phyloP scores from a whole-genome alignment of 2,113 vertebrate genomes.

The Charadrius vociferus region DNA sequence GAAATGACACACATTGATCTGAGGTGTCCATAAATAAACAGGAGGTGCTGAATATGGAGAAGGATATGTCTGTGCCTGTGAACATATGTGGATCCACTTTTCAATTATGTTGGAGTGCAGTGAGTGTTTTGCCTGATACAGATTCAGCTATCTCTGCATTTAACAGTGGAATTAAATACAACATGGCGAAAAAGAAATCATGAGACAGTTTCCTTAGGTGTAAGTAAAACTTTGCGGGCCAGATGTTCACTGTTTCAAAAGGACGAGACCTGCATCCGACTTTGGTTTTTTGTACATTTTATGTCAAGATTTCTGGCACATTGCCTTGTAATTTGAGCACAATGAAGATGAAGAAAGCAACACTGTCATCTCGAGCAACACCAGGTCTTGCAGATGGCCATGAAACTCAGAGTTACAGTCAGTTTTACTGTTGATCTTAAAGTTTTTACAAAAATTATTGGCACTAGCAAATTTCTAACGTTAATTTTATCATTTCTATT shows the following conservation, averaged over 20 bases:
- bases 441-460: background rate
- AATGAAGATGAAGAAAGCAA: background rate
- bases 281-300: background rate
- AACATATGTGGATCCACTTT: background rate
- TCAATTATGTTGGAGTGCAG: background rate
- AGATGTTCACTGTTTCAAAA: background rate
- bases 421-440: background rate
- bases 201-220: background rate
- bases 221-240: background rate
- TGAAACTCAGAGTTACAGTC: background rate
- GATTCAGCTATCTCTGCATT: background rate
- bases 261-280: background rate
- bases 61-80: background rate
- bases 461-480: background rate
- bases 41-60: background rate
- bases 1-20: background rate
- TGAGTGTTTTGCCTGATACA: background rate
- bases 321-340: background rate
- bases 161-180: background rate
- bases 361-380: background rate
- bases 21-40: background rate
- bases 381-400: background rate
- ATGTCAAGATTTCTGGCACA: background rate
- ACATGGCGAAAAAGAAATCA: background rate
- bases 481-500: background rate